Conservation (phyloP, 2,797 vertebrate species). For the Iguana delicatissima region DNA sequence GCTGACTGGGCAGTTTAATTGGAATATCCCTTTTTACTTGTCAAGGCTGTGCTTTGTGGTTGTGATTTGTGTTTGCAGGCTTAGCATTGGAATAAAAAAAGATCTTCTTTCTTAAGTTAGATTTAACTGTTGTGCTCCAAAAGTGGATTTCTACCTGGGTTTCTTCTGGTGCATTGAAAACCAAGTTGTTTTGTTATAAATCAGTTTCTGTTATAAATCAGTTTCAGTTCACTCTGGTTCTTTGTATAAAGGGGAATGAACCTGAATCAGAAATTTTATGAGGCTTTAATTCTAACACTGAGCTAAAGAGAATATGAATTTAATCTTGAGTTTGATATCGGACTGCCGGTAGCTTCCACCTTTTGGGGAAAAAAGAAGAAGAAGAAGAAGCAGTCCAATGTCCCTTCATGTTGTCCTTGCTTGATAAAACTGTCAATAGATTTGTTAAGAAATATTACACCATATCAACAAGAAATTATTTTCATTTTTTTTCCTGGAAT, state of each 20-base stretch:
- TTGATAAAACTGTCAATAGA: background rate
- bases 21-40: background rate
- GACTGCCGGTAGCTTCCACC: background rate
- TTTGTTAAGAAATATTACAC: background rate
- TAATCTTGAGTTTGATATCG: background rate
- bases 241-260: background rate
- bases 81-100: constrained; percentile 51
- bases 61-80: constrained; percentile 29
- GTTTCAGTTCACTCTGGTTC: constrained; percentile 3
- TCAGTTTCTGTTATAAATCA: constrained; percentile 43
- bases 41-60: background rate
- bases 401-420: background rate
- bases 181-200: constrained; percentile 46
- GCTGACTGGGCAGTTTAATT: background rate
- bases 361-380: background rate
- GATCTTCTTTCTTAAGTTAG: constrained; percentile 37
- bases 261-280: constrained; percentile 37
- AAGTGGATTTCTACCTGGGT: constrained; percentile 23
- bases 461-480: background rate
- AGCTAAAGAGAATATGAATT: background rate
- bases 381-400: background rate
- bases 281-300: constrained; percentile 7
- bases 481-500: background rate
- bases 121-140: constrained; percentile 39
- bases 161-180: background rate